Percentiles rank a stretch among this genome's conserved stretches.
Evolutionary conservation across 2,797 vertebrate genomes (phyloP).

Genomic region (Sebastes wilsoni): DNA sequence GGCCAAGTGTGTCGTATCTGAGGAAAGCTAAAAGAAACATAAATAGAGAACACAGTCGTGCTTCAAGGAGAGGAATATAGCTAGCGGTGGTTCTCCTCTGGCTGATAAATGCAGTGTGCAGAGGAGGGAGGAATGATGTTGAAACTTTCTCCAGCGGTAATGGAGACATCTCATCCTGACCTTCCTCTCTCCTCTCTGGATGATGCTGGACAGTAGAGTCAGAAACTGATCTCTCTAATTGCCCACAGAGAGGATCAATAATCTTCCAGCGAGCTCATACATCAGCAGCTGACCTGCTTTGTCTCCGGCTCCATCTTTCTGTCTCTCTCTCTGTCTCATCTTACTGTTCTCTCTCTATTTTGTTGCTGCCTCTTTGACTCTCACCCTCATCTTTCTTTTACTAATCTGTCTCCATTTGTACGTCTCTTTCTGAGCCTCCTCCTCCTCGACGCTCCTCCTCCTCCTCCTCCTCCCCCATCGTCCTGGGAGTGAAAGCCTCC

Average conservation of each 20-base stretch:
- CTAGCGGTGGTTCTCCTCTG: neutral
- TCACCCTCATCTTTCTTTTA: neutral
- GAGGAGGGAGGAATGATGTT: neutral
- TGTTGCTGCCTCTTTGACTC: neutral
- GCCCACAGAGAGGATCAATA: constrained; percentile 65
- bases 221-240: constrained; percentile 65
- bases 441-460: neutral
- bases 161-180: constrained; percentile 31
- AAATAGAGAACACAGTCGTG: neutral
- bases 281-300: constrained; percentile 52
- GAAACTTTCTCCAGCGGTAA: constrained; percentile 7
- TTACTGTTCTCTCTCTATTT: neutral
- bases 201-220: constrained; percentile 20
- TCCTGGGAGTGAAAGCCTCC: neutral
- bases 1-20: neutral
- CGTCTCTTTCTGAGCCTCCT: constrained; percentile 9
- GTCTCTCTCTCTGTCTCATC: neutral
- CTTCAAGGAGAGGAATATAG: neutral
- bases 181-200: constrained; percentile 37
- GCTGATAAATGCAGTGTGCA: neutral
- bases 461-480: neutral
- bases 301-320: constrained; percentile 4
- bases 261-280: constrained; percentile 27
- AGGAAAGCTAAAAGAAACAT: neutral
- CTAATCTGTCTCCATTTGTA: constrained; percentile 12